Evolutionary conservation across 1,140 invertebrate genomes (phyloP), one percentile per base, ranked within the genome.

Genomic region (Cydia amplana): DNA sequence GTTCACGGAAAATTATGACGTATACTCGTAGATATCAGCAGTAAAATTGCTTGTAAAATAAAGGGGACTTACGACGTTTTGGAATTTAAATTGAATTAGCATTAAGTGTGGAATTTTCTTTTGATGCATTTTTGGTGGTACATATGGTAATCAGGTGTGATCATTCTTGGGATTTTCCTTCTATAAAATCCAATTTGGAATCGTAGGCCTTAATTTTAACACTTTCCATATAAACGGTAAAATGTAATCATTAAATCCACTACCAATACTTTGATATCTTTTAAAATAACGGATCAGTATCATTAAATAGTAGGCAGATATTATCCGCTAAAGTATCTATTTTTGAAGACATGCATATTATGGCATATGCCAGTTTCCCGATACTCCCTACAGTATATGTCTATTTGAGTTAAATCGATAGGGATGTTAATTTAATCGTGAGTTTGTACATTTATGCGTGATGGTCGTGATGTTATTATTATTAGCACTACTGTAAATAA

Each of bases 91-190:
- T 23, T 0, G 1, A 20, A 60, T 60, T 60, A 23, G 55, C 55
- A 60, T 60, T 60, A 20, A 60, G 55, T 70, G 28, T 36, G n/a
- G 65, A 70, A 40, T 36, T 70, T 36, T 70, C 65, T 70, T 43
- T 18, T 70, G 36, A n/a, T 70, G 18, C 32, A 20, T 36, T 70
- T 70, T 36, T 36, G 28, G 23, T 28, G 10, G 25, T 67, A 60
- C n/a, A n/a, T 60, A 60, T 60, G 20, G 55, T 60, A 60, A 60
- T 23, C 55, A 0, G 55, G 20, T 60, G n/a, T 51, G 18, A 60
- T 0, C 16, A 16, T 49, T 49, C 46, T 55, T n/a, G 49, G 49
- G 16, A 16, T 55, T 55, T 55, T 55, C 4, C n/a, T 55, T 1
- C 4, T n/a, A 55, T 55, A 16, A 12, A 46, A 46, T 14, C 1